Base-by-base conservation (phyloP, 2,888 invertebrate species). In the Euphydryas editha region DNA sequence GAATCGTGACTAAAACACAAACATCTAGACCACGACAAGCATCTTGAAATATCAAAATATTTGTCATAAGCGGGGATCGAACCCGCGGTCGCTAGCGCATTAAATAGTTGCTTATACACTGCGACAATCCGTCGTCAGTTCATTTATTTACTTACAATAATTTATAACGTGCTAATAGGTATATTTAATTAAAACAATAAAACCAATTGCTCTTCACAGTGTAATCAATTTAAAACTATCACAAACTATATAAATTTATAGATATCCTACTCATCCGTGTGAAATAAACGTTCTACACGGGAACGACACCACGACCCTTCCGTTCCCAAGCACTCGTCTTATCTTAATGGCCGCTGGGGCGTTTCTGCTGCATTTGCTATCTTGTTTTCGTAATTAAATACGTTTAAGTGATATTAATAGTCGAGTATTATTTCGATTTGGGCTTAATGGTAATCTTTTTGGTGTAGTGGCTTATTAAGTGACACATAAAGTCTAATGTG, bases 241-340 rank as follows among this genome's bases (percentile, higher is more conserved):
- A 7, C 11, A 39, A 39, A 11, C 11, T 13, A 20, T 47, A 20
- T 18, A 5, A 20, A 47, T 6, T 11, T 24, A 21, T 17, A 10
- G 24, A 54, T 54, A 17, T 17, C 11, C 54, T 6, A 36, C 36
- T 54, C 30, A 54, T 54, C 18, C 69, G 69, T 69, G 69, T 47
- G 69, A 69, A 69, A 54, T 11, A 44, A 64, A 44, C 39, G 47
- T 13, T 18, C 17, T 7, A 42, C 20, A 18, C 13, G 37, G 54
- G 46, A 66, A 51, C 58, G 58, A 66, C 47, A 49, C 56, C 37
- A 42, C 54, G 66, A 62, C 61, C 57, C 66, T 62, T 61, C 66
- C 56, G 57, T 51, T 60, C 60, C 21, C 63, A 61, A 66, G 49
- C 69, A 67, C 67, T 67, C 63, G 59, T 57, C 57, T 69, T 69